Conservation (phyloP, 2,888 invertebrate species). For the Drosophila incognita region DNA sequence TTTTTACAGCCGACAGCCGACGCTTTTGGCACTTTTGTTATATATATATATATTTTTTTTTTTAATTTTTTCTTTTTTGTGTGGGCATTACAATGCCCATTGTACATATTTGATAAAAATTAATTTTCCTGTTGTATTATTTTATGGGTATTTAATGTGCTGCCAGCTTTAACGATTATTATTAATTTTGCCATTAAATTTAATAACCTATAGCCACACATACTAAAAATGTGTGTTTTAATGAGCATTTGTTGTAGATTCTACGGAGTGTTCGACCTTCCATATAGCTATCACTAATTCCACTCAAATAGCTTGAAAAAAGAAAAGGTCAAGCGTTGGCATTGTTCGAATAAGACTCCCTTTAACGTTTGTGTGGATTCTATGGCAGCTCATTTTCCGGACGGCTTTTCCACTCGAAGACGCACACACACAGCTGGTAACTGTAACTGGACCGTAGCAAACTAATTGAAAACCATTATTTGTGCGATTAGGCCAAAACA, state of each 20-base stretch:
- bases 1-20: constrained; percentile 65
- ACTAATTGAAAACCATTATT: constrained; percentile 79
- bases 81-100: constrained; percentile 40
- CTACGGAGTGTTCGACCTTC: constrained; percentile 7
- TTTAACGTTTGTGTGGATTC: background rate
- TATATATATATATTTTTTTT: background rate
- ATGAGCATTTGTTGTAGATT: background rate
- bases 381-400: constrained; percentile 24
- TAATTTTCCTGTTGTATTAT: constrained; percentile 62
- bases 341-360: background rate
- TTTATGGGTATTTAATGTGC: constrained; percentile 70
- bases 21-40: constrained; percentile 57
- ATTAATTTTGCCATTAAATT: constrained; percentile 67
- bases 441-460: constrained; percentile 69
- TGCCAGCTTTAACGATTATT: constrained; percentile 31
- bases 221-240: constrained; percentile 18
- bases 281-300: background rate
- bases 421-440: constrained; percentile 35
- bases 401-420: constrained; percentile 45
- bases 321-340: constrained; percentile 11
- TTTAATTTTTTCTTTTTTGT: constrained; percentile 16
- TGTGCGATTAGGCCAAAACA: constrained; percentile 76
- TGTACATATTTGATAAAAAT: constrained; percentile 67
- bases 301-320: background rate
- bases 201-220: constrained; percentile 37